A percentile compares a stretch with the other conserved stretches of the same genome.
phyloP scores from a whole-genome alignment of 2,797 vertebrate genomes.

The Masticophis lateralis region DNA sequence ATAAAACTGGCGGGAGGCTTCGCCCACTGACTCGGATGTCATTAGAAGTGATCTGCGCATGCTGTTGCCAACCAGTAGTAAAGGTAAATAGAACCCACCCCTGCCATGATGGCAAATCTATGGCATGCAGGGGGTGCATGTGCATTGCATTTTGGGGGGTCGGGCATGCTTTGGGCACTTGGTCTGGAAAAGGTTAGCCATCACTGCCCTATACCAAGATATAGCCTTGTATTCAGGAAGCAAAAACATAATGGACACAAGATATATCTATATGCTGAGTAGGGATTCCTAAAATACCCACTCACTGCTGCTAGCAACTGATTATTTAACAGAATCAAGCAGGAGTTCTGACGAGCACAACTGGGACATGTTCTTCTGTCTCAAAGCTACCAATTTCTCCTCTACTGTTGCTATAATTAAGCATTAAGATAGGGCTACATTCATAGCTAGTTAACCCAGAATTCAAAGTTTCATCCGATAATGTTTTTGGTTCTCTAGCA shows the following conservation, averaged over 20 bases:
- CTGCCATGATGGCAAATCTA: too few species aligned
- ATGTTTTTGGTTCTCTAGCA: background rate
- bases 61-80: too few species aligned
- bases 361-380: background rate
- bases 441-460: background rate
- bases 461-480: background rate
- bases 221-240: background rate
- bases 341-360: background rate
- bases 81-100: too few species aligned
- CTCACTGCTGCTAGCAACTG: background rate
- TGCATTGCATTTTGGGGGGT: too few species aligned
- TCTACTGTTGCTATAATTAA: background rate
- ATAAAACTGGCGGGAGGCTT: too few species aligned
- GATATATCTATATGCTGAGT: background rate
- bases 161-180: too few species aligned
- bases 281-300: background rate
- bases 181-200: too few species aligned
- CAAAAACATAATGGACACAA: background rate
- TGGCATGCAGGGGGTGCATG: too few species aligned
- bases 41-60: too few species aligned
- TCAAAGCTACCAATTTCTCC: background rate
- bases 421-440: background rate
- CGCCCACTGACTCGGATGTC: too few species aligned
- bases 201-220: background rate
- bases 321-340: background rate